Conservation (phyloP, 2,113 vertebrate species). For the Spea multiplicata region DNA sequence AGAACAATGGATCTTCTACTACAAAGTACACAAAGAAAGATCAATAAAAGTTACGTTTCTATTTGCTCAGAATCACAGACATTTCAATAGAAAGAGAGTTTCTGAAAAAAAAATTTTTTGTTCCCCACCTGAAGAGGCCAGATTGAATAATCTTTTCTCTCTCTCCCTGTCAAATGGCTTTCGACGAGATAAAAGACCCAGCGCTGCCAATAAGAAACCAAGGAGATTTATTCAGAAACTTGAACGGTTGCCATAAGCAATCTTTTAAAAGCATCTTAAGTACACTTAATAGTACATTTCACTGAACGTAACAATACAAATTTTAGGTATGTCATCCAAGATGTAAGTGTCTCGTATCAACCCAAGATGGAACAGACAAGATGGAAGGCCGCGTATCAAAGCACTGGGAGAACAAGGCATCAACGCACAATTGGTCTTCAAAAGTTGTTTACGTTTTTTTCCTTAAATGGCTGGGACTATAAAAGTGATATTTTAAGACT, state of each 20-base stretch:
- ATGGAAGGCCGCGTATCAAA: too few relatives aligned
- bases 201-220: background rate
- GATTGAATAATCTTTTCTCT: background rate
- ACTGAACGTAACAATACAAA: background rate
- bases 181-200: background rate
- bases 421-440: too few relatives aligned
- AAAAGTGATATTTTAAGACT: too few relatives aligned
- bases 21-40: slow-evolving; percentile 33
- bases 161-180: background rate
- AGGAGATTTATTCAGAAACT: background rate
- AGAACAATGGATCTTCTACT: slow-evolving; percentile 38
- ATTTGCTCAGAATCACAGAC: slow-evolving; percentile 48
- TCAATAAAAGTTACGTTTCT: slow-evolving; percentile 49
- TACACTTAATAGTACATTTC: background rate
- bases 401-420: too few relatives aligned
- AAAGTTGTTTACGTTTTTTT: too few relatives aligned
- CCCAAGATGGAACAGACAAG: too few relatives aligned
- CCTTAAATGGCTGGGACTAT: too few relatives aligned
- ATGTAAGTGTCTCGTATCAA: too few relatives aligned
- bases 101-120: slow-evolving; percentile 19
- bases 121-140: background rate
- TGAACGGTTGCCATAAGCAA: slow-evolving; percentile 5
- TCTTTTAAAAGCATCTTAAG: slow-evolving; percentile 4
- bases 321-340: too few relatives aligned
- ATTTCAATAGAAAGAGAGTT: slow-evolving; percentile 45